Conservation (phyloP, 2,113 vertebrate genomes). For the Paratilapia polleni region DNA sequence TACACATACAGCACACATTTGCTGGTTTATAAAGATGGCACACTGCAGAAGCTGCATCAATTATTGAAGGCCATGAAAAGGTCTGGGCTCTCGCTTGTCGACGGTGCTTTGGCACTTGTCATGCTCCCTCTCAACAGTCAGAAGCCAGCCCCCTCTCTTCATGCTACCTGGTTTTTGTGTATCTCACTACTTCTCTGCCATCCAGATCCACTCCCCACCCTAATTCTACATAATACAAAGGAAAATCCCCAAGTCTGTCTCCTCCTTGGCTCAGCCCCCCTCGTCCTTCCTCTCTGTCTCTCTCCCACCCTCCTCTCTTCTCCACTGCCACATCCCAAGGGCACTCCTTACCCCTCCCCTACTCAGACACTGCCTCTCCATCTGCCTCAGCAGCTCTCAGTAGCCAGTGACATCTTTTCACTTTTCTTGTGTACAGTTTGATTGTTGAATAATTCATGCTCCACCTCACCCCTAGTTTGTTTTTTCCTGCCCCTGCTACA, state of each 20-base stretch:
- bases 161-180: conserved; percentile 38
- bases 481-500: background rate
- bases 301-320: conserved; percentile 33
- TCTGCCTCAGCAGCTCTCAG: conserved; percentile 50
- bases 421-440: conserved; percentile 48
- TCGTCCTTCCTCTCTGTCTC: background rate
- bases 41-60: conserved; percentile 73
- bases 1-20: conserved; percentile 32
- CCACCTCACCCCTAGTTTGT: conserved; percentile 3
- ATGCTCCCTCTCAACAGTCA: conserved; percentile 45
- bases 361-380: conserved; percentile 36
- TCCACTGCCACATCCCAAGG: conserved; percentile 40
- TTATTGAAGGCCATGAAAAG: conserved; percentile 76
- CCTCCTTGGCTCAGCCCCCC: conserved; percentile 25
- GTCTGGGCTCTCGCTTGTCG: conserved; percentile 66
- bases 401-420: conserved; percentile 55
- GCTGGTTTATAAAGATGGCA: conserved; percentile 69
- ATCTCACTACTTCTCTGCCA: background rate
- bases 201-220: background rate
- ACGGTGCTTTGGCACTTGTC: conserved; percentile 68
- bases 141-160: conserved; percentile 14
- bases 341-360: conserved; percentile 28
- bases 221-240: conserved; percentile 52
- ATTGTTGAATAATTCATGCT: conserved; percentile 73
- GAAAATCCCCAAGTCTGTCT: conserved; percentile 48